These are phyloP conservation scores for Aegypius monachus DNA, from an alignment of 2,113 vertebrate species.

Conservation along the genomic window DNA sequence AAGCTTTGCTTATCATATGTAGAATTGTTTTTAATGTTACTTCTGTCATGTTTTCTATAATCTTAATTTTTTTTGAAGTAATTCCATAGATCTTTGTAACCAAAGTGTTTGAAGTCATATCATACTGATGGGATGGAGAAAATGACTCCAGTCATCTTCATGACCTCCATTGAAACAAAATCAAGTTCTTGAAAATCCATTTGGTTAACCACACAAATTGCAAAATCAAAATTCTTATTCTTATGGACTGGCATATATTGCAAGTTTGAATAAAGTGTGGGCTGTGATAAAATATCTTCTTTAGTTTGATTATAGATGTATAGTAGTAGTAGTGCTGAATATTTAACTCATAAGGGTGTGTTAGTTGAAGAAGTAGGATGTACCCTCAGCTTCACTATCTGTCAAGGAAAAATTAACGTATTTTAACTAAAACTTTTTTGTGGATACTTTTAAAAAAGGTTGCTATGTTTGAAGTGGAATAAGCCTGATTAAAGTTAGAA, in stretches of 20 bases:
- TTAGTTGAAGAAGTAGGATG: not conserved
- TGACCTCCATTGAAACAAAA: not conserved
- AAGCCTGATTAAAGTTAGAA: not conserved
- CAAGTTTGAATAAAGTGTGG: not conserved
- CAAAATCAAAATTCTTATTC: not conserved
- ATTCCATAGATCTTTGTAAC: not conserved
- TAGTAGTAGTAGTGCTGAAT: not conserved
- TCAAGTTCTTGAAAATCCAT: not conserved
- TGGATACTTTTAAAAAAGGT: not conserved
- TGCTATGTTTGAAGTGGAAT: not conserved
- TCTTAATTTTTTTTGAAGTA: not conserved
- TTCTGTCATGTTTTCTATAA: not conserved
- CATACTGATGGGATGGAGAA: not conserved
- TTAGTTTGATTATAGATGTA: not conserved
- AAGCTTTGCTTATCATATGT: not conserved
- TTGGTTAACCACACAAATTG: not conserved
- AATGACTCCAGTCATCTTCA: not conserved
- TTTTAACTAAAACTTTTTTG: not conserved
- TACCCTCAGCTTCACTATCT: not conserved
- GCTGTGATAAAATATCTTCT: not conserved
- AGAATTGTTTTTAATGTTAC: not conserved
- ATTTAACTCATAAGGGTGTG: not conserved
- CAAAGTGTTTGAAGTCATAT: not conserved
- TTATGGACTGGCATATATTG: not conserved
- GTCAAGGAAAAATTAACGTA: not conserved